Base-by-base conservation (phyloP, 2,888 invertebrate genomes). In the Drosophila nigricruria region DNA sequence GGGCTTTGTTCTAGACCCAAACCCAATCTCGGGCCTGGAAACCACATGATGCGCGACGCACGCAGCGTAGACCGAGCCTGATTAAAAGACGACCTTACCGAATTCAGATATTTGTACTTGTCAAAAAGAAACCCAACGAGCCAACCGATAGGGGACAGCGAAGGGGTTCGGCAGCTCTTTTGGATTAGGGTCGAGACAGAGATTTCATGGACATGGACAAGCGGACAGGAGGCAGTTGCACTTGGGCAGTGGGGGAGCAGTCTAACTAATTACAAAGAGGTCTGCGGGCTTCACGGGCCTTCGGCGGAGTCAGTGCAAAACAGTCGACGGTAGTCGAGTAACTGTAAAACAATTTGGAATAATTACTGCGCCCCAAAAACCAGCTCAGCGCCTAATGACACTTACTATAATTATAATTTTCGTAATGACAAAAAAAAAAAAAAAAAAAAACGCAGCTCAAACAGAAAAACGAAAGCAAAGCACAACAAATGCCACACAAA, bases 101-200 rank as follows among this genome's bases (percentile, higher is more conserved):
- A 90, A 91, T 91, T 83, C 81, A 73, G 79, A 88, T 85, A 92
- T 93, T 93, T 92, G 91, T 92, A 93, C 91, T 91, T 92, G 92
- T 92, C 92, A 92, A 90, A 88, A 82, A 92, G 89, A 88, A 82
- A 83, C 89, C 81, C 91, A 91, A 92, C 92, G 91, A 91, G 90
- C 90, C n/a, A n/a, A 90, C 88, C 64, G 45, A 59, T 23, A 66
- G 67, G 63, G 59, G 54, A 57, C 59, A 27, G 34, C 36, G 36
- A 66, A 38, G 45, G 57, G 60, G 47, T 47, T 70, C 66, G 66
- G 70, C 67, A 59, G 69, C 73, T 79, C 73, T 74, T 76, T 81
- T 65, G 82, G 82, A 86, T 86, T 81, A 77, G 77, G 69, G 73
- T 68, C 77, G 78, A 42, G 34, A n/a, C 18, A 30, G 73, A 79